Base-by-base conservation (phyloP, 2,888 invertebrate genomes). In the Luperina testacea region DNA sequence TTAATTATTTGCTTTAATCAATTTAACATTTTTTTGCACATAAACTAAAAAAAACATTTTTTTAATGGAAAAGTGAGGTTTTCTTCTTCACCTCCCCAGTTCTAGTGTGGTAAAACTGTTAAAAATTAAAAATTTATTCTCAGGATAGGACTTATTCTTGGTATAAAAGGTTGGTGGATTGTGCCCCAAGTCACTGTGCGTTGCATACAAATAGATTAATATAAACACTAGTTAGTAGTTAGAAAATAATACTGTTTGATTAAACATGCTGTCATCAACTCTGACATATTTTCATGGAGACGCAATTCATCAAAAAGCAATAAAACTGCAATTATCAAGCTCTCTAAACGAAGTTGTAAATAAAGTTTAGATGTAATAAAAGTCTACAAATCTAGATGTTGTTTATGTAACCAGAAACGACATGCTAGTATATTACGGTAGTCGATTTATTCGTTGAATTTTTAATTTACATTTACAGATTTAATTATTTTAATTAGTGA, bases 401-500 rank as follows among this genome's bases (percentile, higher is more conserved):
- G 67, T 80, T 80, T 71, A 81, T 57, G 65, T 82, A 87, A 84
- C 74, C 57, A 80, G 74, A 85, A 83, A 83, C 42, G 67, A 82
- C 76, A 80, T 73, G 24, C 59, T 74, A 63, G 61, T 72, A 80
- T 77, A 77, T 77, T 78, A 48, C 75, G 75, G 81, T 80, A 81
- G 83, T 86, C 78, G 27, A 75, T 80, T 53, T 78, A 53, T 87
- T 74, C 61, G 73, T 71, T 57, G 53, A 74, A 76, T 75, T 76
- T 65, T 71, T 68, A 77, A 85, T 88, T 84, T 82, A 82, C 65
- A 38, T 38, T 38, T 83, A 73, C 17, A 64, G 57, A 83, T 83
- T 86, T 87, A 72, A 84, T 81, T 81, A 85, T 74, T 87, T 87
- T 85, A 87, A 87, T 85, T 85, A 85, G 77, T 65, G 27, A 84